Evolutionary conservation across 2,113 vertebrate species (phyloP).

Genomic region (Microtus pennsylvanicus): DNA sequence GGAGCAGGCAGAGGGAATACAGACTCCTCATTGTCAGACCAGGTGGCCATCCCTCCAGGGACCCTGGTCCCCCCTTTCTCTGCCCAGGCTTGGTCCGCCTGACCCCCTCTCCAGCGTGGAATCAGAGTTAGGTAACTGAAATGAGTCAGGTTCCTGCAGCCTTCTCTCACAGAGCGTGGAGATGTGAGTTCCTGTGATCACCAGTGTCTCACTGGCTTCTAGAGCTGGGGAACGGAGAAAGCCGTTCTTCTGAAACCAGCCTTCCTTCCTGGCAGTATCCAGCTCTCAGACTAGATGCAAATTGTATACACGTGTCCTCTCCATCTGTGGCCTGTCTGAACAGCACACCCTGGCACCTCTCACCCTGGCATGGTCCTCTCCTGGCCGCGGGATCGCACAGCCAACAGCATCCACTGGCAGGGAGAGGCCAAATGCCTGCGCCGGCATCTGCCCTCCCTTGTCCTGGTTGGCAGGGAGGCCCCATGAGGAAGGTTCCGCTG

Average conservation of each 20-base stretch:
- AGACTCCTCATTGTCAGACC: neutral
- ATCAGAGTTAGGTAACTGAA: neutral
- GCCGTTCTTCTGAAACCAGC: neutral
- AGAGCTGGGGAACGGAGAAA: neutral
- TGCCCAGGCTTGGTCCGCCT: too few species aligned
- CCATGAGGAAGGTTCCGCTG: neutral
- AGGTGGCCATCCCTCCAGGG: neutral
- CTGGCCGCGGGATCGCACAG: neutral
- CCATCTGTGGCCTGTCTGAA: neutral
- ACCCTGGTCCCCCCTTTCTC: neutral
- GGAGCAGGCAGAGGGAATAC: fast-evolving
- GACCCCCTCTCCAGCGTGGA: neutral
- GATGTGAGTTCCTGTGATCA: neutral
- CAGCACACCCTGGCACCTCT: neutral
- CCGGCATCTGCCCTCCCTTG: fast-evolving
- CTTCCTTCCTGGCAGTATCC: neutral
- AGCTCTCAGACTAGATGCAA: neutral
- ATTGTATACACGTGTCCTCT: neutral
- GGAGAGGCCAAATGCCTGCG: neutral
- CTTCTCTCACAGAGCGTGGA: neutral
- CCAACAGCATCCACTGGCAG: neutral
- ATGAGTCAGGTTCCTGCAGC: neutral
- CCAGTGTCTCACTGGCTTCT: neutral
- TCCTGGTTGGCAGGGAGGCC: neutral
- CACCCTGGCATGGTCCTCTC: slow-evolving; percentile 30